Base-by-base conservation (phyloP, 2,113 vertebrate species). In the Gorsachius goisagi region DNA sequence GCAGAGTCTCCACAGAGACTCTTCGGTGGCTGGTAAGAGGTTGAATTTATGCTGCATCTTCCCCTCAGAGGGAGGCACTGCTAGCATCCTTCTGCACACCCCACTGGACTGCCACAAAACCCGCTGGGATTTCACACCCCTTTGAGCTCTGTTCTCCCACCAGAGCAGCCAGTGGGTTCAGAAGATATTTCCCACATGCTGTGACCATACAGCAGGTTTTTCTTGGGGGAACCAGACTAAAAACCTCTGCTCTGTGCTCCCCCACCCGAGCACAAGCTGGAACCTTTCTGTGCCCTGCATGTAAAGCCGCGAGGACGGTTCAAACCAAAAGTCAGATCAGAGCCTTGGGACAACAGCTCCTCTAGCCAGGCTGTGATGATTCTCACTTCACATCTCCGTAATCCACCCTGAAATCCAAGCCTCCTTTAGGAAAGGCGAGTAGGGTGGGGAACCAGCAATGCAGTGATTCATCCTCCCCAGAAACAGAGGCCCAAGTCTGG, bases 391-490 rank as follows among this genome's bases (percentile, higher is more conserved):
- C 27, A 63, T 69, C 74, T 58, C 71, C 37, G 9, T 27, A 75
- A 89, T 68, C 94, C 2, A 0, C 41, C 72, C 72, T 12, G 2
- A 88, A 93, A 92, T 52, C 79, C 76, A 89, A 90, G 35, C 11
- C 76, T 95, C 52, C 67, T 85, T 85, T 47, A 87, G 81, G 50
- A 92, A 73, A 89, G 24, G 41, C 50, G 0, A 91, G 86, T 30
- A 95, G 94, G 96, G 95, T 91, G 94, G 89, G 87, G 96, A 97
- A 92, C 17, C 77, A 91, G 93, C 87, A 90, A 49, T 11, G 58
- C 73, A 92, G 66, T 92, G 95, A 97, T 94, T 97, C 95, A 96
- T 95, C 81, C 74, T 94, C 69, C 66, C 84, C 94, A 92, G 83
- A 72, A 94, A 87, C 41, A 66, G 53, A 89, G 91, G 94, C 74